These are phyloP conservation scores for Amphipoea oculea DNA, from an alignment of 2,888 invertebrate species.

Conservation along the genomic window DNA sequence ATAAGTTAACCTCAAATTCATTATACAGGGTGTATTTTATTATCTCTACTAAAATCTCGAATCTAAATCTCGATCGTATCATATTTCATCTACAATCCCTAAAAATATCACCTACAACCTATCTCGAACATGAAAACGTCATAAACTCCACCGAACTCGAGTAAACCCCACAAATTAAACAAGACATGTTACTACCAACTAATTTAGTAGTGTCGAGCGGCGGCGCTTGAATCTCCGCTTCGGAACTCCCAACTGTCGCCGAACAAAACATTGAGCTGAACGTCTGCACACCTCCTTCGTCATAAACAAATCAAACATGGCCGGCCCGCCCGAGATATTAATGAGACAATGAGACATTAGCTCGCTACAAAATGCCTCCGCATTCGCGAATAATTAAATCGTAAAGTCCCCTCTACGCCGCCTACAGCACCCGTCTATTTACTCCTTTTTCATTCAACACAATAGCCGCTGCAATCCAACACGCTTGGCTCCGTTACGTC, in stretches of 20 bases:
- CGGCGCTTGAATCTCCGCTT: conserved; percentile 67
- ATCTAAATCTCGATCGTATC: conserved; percentile 4
- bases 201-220: conserved; percentile 56
- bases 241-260: conserved; percentile 65
- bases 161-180: conserved; percentile 47
- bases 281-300: conserved; percentile 83
- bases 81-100: background rate
- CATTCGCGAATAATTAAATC: conserved; percentile 91
- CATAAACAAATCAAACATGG: conserved; percentile 91
- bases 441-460: conserved; percentile 91
- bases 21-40: background rate
- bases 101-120: conserved; percentile 12
- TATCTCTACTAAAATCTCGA: background rate
- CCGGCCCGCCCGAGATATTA: conserved; percentile 89
- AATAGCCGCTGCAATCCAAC: conserved; percentile 89
- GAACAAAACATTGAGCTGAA: conserved; percentile 73
- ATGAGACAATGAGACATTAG: conserved; percentile 91
- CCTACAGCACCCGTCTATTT: conserved; percentile 89
- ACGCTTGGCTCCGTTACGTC: conserved; percentile 79
- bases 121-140: conserved; percentile 6
- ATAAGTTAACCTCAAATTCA: background rate
- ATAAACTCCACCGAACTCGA: conserved; percentile 28
- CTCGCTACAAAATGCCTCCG: conserved; percentile 90
- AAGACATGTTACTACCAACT: conserved; percentile 57
- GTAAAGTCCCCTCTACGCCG: conserved; percentile 90